phyloP scores from a whole-genome alignment of 1,140 invertebrate genomes.

The Anadara kagoshimensis region DNA sequence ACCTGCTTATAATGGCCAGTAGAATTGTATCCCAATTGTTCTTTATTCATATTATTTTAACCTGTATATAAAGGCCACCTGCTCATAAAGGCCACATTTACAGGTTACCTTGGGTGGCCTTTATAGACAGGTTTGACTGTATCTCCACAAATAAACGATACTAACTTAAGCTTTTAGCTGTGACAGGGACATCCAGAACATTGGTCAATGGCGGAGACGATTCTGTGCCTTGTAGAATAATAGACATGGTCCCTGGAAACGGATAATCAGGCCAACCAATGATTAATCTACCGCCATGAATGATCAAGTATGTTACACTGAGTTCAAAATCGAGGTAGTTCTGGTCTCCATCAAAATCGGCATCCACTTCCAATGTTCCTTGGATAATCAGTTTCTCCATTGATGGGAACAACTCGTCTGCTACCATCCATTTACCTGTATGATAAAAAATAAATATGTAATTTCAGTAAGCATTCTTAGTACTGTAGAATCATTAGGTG shows the following conservation, averaged over 20 bases:
- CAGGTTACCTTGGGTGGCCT: too few species aligned
- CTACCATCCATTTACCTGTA: conserved; percentile 64
- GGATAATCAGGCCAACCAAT: conserved; percentile 64
- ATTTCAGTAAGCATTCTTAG: too few species aligned
- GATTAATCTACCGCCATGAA: conserved; percentile 62
- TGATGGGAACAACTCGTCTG: conserved; percentile 48
- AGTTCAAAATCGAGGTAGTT: conserved; percentile 10
- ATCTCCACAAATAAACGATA: conserved; percentile 3
- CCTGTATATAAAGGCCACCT: too few species aligned
- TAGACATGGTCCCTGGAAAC: conserved; percentile 51
- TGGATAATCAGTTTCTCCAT: conserved; percentile 59
- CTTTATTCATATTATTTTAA: too few species aligned
- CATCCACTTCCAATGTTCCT: conserved; percentile 61
- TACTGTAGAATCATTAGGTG: too few species aligned
- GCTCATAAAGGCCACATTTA: too few species aligned
- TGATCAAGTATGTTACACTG: conserved; percentile 22
- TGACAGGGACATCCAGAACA: conserved; percentile 45
- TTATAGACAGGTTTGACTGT: too few species aligned
- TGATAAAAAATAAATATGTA: too few species aligned
- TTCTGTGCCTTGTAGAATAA: conserved; percentile 60
- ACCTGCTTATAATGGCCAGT: too few species aligned
- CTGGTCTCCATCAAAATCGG: conserved; percentile 14
- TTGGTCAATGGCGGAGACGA: conserved; percentile 38
- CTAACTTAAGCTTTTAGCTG: conserved; percentile 60
- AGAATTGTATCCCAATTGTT: too few species aligned